Evolutionary conservation across 2,888 invertebrate genomes (phyloP).

Genomic region (Eledone cirrhosa): DNA sequence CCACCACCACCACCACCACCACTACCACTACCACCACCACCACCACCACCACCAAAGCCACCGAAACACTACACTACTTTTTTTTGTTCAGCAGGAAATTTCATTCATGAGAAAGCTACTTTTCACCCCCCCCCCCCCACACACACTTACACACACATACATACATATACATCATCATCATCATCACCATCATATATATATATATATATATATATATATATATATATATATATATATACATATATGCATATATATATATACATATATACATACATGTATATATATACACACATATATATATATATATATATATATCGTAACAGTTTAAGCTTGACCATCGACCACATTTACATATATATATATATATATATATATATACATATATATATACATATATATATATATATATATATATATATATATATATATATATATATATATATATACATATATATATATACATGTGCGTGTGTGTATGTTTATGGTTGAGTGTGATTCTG

Average conservation of each 20-base stretch:
- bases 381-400: constrained; percentile 6
- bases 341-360: not conserved
- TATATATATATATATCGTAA: not conserved
- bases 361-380: not conserved
- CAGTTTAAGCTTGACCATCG: too few species aligned
- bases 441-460: too few species aligned
- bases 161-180: too few species aligned
- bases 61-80: too few species aligned
- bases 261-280: not conserved
- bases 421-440: constrained; percentile 6
- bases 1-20: not conserved
- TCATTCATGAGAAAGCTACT: too few species aligned
- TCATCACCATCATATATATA: too few species aligned
- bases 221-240: not conserved
- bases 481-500: too few species aligned
- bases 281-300: not conserved
- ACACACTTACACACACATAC: too few species aligned
- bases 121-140: too few species aligned
- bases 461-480: too few species aligned
- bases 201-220: not conserved
- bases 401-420: constrained; percentile 6
- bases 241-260: not conserved
- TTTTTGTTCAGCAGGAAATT: too few species aligned
- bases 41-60: not conserved
- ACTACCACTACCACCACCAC: not conserved